Evolutionary conservation across 2,888 invertebrate species (phyloP), one percentile per base, ranked within the genome.

Genomic region (Aporophyla nigra): DNA sequence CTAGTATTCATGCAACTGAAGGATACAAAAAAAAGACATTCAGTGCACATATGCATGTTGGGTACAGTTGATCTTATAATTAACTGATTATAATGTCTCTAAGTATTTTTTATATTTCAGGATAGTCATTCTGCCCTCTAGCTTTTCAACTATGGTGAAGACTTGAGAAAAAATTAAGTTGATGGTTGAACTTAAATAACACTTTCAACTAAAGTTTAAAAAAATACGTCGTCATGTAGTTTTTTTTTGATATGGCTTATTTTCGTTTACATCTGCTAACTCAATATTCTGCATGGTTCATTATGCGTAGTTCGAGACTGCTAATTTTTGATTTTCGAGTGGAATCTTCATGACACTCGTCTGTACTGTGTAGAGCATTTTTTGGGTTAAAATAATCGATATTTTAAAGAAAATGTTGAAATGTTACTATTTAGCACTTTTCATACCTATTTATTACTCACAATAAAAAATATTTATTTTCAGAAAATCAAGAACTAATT

Each of bases 401-500:
- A 65, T 14, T 65, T 27, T 19, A 46, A 43, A n/a, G 2, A 49
- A 21, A 33, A 33, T 67, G 0, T 40, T 53, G 21, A 51, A 4
- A 69, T 69, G 6, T 46, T 33, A 71, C 6, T 56, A 33, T 46
- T 71, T 14, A n/a, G 4, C 24, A 49, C 16, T 59, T 27, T 24
- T 43, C 21, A 43, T 46, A 46, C 12, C n/a, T 49, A 40, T n/a
- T 10, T n/a, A 61, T 9, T 16, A 27, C 21, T 61, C 4, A 59
- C 2, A 24, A 24, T 46, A 24, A 51, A 7, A 66, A n/a, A 19
- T 19, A 24, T 21, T 10, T 62, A 0, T 46, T 96, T 95, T 86
- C 92, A 95, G 95, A 95, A 85, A 93, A 93, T 72, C 95, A 93
- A 89, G 96, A 93, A 88, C 92, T 93, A 92, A 97, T 90, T 91